These are phyloP conservation scores for Protobothrops mucrosquamatus DNA, from an alignment of 2,113 vertebrate species.

Conservation along the genomic window DNA sequence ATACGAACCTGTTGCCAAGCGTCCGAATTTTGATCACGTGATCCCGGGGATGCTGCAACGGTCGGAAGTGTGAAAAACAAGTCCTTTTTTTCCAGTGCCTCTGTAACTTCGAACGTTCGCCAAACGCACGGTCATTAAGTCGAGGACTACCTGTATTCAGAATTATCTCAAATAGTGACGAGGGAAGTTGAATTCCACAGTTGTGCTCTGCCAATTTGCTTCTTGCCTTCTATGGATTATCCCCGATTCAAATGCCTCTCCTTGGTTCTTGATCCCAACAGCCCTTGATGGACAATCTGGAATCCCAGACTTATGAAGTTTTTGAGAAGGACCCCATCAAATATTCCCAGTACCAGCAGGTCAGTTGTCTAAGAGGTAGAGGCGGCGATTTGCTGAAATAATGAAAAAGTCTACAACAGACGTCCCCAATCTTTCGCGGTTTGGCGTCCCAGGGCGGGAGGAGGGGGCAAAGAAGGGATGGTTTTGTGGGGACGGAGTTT, in stretches of 20 bases:
- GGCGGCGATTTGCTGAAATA: not conserved
- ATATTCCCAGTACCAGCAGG: constrained; percentile 93
- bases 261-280: constrained; percentile 38
- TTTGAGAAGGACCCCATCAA: constrained; percentile 95
- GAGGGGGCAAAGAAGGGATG: no score
- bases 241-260: not conserved
- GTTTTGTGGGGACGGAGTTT: no score
- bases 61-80: not conserved
- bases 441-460: no score
- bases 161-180: not conserved
- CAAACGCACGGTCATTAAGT: not conserved
- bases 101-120: not conserved
- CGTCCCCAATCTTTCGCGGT: no score
- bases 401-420: no score
- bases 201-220: not conserved
- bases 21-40: not conserved
- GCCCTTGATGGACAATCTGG: constrained; percentile 95
- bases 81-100: not conserved
- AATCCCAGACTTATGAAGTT: constrained; percentile 93
- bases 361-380: constrained; percentile 47
- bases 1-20: not conserved
- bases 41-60: not conserved
- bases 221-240: not conserved
- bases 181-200: not conserved
- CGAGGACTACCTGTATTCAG: not conserved